These are phyloP conservation scores for Thaumatotibia leucotreta DNA, from an alignment of 1,140 invertebrate genomes.

Conservation along the genomic window DNA sequence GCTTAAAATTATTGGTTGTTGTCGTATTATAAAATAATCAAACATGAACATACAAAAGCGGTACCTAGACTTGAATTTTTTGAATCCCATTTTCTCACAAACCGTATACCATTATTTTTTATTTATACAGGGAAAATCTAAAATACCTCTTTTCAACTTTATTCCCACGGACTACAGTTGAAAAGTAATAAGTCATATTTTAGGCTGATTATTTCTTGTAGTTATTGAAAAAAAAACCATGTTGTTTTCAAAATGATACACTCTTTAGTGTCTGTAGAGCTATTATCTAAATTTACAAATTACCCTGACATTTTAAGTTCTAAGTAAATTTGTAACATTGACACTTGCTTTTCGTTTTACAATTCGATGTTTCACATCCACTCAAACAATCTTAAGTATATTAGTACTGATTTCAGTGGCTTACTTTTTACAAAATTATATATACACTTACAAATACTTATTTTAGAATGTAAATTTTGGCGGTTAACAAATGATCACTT, in stretches of 20 bases:
- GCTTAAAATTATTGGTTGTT: too few species aligned
- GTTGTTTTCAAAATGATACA: not conserved
- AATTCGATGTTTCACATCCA: conserved; percentile 33
- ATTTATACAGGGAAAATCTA: too few species aligned
- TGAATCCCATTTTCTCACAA: too few species aligned
- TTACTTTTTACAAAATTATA: not conserved
- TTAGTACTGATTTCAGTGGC: not conserved
- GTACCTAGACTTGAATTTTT: too few species aligned
- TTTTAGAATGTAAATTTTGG: not conserved
- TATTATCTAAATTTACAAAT: conserved; percentile 11
- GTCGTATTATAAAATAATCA: too few species aligned
- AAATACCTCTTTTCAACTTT: too few species aligned
- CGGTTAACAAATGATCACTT: not conserved
- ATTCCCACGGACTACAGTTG: too few species aligned
- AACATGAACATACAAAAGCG: too few species aligned
- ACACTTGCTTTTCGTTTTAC: conserved; percentile 33
- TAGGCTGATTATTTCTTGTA: too few species aligned
- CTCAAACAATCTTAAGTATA: conserved; percentile 21
- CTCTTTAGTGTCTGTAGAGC: too few species aligned
- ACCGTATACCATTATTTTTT: too few species aligned
- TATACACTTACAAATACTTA: not conserved
- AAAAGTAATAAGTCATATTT: too few species aligned
- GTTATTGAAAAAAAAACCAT: not conserved
- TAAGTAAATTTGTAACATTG: conserved; percentile 51
- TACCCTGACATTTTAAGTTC: conserved; percentile 42